Base-by-base conservation (phyloP, 2,888 invertebrate genomes). In the Drosophila dives region DNA sequence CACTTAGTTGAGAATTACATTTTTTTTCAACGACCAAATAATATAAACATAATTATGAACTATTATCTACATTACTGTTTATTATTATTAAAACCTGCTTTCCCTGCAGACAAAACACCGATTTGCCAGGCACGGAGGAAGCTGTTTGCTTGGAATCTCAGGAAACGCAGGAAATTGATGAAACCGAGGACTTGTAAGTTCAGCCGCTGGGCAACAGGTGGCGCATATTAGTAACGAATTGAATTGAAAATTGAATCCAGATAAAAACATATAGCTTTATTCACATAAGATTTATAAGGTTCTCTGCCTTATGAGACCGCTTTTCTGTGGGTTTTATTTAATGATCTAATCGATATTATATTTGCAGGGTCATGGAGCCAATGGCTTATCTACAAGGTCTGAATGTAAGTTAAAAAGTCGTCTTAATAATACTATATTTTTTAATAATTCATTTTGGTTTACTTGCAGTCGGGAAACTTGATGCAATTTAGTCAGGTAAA, bases 401-500 rank as follows among this genome's bases (percentile, higher is more conserved):
- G 2, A 83, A 92, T 76, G 91, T 91, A 64, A 87, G 92, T 2
- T 10, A 12, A 6, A 10, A 7, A 11, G 3, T 6, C 4, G 15
- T 45, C 8, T 23, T 8, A 2, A 45, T 29, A 15, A 29, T 12
- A 2, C 0, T 29, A 10, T 15, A 6, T 38, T 32, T 11, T 12
- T 6, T 7, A 38, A 53, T 59, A 60, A 38, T 49, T 38, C 32
- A 64, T 45, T 36, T 51, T 49, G 61, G 17, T 53, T 48, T 55
- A 20, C 15, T 81, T 86, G 7, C 81, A 92, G 91, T 91, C 91
- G 10, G 91, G 81, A 12, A 92, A 91, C 64, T 84, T 91, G 61
- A 91, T 91, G 92, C 85, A 91, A 68, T 91, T 91, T 59, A 91
- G 91, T 64, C 91, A 91, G 92, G 91, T 91, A 76, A 81, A 78